Base-by-base conservation (phyloP, 2,113 vertebrate genomes). In the Eidolon helvum region DNA sequence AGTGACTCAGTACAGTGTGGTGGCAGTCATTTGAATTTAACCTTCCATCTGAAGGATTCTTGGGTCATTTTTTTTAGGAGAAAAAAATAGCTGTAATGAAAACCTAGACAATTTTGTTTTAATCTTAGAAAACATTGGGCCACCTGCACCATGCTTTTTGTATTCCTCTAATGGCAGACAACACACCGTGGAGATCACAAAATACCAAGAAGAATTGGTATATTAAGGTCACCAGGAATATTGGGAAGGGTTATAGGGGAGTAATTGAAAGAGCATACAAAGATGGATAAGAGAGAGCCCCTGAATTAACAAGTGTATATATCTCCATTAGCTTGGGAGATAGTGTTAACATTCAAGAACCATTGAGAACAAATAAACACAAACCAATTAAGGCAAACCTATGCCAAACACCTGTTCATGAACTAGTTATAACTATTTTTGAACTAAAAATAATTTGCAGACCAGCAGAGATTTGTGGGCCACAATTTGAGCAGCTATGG, bases 281-380 rank as follows among this genome's bases (percentile, higher is more conserved):
- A 80, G 8, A 30, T 55, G 74, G 9, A 18, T 89, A 53, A 85
- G 55, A 89, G 26, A 88, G n/a, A 14, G 12, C 12, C 26, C 66
- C 65, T 63, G n/a, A 77, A 53, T 63, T 87, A 59, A 75, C 11
- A 71, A 77, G 18, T 78, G 9, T 79, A 26, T 63, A 26, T 63
- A 19, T 63, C 26, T 30, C 59, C 28, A 26, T 94, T 35, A 89
- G 40, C 53, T 78, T 85, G 35, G 59, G 24, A 66, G n/a, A 45
- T 71, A 57, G 15, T 19, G 30, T 87, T 94, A 45, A 78, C 4
- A 48, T 30, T 71, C 28, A 45, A 53, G 28, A 86, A 69, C 40
- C 26, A 89, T 18, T 71, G 55, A 93, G 65, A 90, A 88, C 43
- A 94, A 45, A 72, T 74, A 94, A 95, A 90, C 9, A 91, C 24